Conservation (phyloP, 2,888 invertebrate species). For the Cryptocephalus moraei region DNA sequence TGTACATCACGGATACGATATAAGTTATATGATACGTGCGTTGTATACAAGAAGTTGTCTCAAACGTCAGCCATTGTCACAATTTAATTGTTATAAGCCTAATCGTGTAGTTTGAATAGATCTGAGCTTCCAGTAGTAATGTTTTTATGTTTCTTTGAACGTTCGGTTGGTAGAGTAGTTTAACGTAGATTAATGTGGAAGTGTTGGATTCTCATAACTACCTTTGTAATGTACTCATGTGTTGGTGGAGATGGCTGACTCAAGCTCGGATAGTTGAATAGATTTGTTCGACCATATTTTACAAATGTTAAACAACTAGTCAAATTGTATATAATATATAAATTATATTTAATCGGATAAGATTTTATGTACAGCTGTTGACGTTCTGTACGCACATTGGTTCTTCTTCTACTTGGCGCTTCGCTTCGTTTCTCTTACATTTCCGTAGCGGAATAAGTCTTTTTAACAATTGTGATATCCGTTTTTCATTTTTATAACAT, state of each 20-base stretch:
- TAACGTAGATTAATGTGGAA: background rate
- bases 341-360: conserved; percentile 21
- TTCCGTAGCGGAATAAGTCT: no score
- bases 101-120: no score
- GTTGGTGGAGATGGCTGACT: background rate
- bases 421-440: no score
- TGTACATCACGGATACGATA: conserved; percentile 6
- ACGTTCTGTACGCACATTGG: conserved; percentile 22
- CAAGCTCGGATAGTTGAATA: conserved; percentile 1
- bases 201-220: background rate
- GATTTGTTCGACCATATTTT: conserved; percentile 20
- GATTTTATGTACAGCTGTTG: conserved; percentile 24
- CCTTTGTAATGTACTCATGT: no score
- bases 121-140: no score
- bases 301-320: conserved; percentile 25
- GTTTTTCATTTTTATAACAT: no score
- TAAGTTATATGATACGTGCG: no score
- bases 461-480: no score
- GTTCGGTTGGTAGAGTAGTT: background rate
- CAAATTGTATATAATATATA: conserved; percentile 24
- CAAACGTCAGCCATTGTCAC: background rate
- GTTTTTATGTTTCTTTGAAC: background rate
- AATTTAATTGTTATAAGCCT: background rate
- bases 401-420: conserved; percentile 4
- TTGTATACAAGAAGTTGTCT: no score